phyloP scores from a whole-genome alignment of 2,113 vertebrate genomes.

The Taxidea taxus region DNA sequence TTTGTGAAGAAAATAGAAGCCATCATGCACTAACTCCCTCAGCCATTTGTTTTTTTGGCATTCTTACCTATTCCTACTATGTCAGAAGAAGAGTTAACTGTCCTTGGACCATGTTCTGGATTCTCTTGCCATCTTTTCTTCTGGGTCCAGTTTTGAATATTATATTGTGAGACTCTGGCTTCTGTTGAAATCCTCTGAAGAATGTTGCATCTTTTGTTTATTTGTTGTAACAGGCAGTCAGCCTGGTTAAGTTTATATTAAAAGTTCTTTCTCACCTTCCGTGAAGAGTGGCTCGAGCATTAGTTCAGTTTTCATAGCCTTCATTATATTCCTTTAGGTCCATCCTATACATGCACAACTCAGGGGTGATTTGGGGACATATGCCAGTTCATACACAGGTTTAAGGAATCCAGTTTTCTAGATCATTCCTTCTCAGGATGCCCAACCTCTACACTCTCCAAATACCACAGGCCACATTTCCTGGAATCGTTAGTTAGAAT shows the following conservation, averaged over 20 bases:
- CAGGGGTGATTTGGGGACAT: neutral
- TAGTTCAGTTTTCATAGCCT: neutral
- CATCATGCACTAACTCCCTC: neutral
- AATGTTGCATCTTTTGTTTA: neutral
- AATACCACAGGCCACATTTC: neutral
- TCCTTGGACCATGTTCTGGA: neutral
- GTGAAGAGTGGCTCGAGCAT: neutral
- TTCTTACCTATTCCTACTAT: neutral
- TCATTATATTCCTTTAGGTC: neutral
- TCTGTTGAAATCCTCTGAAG: neutral
- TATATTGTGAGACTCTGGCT: neutral
- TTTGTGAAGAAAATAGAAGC: slow-evolving; percentile 5
- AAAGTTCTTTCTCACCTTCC: neutral
- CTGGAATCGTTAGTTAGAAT: neutral
- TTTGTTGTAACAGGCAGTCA: neutral
- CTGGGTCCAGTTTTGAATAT: neutral
- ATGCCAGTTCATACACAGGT: neutral
- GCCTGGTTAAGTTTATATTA: neutral
- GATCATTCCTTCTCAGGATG: neutral
- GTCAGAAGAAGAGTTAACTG: neutral
- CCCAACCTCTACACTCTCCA: neutral
- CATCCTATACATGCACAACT: neutral
- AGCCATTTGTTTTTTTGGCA: neutral
- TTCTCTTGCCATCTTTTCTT: neutral
- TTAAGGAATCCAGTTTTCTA: neutral